Conservation (phyloP, 2,113 vertebrate species). For the Pseudonaja textilis region DNA sequence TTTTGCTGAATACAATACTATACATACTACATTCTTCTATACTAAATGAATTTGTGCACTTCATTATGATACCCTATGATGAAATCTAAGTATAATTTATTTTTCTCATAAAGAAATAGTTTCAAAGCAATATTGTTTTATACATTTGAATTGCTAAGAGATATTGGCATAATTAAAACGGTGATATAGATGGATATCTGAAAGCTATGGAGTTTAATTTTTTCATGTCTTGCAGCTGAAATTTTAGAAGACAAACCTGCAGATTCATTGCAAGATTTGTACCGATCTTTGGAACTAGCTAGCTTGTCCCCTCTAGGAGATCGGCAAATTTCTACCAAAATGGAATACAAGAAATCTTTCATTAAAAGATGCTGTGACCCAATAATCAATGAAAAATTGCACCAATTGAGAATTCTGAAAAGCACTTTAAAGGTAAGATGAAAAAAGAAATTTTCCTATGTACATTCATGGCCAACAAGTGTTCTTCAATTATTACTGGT, state of each 20-base stretch:
- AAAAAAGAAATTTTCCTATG: constrained; percentile 28
- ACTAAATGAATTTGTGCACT: neutral
- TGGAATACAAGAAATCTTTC: constrained; percentile 93
- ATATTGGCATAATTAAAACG: neutral
- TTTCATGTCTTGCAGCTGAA: constrained; percentile 65
- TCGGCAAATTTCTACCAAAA: constrained; percentile 82
- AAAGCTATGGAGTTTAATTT: constrained; percentile 16
- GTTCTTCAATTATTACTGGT: neutral
- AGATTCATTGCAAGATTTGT: constrained; percentile 93
- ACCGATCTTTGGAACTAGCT: constrained; percentile 89
- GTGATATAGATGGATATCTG: constrained; percentile 17
- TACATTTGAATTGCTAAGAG: neutral
- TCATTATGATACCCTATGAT: neutral
- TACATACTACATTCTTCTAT: neutral
- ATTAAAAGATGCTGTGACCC: constrained; percentile 90
- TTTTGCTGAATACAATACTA: neutral
- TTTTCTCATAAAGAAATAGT: neutral
- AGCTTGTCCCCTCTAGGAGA: constrained; percentile 90
- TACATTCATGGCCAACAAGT: neutral
- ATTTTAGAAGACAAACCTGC: constrained; percentile 78
- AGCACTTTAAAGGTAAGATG: constrained; percentile 95
- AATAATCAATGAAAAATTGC: constrained; percentile 93
- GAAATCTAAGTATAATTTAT: neutral
- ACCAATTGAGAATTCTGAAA: constrained; percentile 92
- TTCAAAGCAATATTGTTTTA: neutral